Evolutionary conservation across 2,888 invertebrate species (phyloP).

Genomic region (Caenorhabditis afra): DNA sequence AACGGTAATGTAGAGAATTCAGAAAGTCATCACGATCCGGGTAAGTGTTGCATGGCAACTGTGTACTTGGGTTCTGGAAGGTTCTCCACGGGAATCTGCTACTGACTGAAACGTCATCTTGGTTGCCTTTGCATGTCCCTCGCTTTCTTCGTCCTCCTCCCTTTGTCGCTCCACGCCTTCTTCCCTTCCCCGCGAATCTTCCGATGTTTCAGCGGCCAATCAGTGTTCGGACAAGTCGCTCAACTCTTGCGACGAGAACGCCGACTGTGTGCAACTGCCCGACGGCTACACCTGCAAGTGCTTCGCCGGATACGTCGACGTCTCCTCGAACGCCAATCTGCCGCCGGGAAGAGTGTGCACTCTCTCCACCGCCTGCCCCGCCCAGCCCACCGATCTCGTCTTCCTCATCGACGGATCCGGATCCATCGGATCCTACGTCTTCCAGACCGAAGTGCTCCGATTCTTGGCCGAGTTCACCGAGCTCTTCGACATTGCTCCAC

Average conservation of each 20-base stretch:
- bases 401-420: conserved; percentile 80
- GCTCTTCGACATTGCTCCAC: conserved; percentile 76
- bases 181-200: background rate
- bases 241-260: conserved; percentile 74
- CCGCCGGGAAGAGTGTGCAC: conserved; percentile 80
- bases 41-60: conserved; percentile 33
- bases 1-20: background rate
- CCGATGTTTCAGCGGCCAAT: conserved; percentile 61
- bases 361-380: conserved; percentile 77
- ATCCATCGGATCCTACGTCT: conserved; percentile 77
- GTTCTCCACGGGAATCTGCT: too few relatives aligned
- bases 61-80: background rate
- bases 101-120: too few relatives aligned
- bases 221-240: conserved; percentile 70
- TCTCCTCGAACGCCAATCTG: conserved; percentile 77
- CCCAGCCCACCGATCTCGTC: conserved; percentile 78
- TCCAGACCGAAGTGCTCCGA: conserved; percentile 75
- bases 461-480: conserved; percentile 78
- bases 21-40: conserved; percentile 47
- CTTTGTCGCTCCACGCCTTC: background rate
- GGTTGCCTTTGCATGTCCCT: background rate
- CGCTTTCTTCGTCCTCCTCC: background rate
- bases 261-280: conserved; percentile 72
- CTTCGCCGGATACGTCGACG: conserved; percentile 78
- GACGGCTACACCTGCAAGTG: conserved; percentile 76